A percentile compares a stretch with the other conserved stretches of the same genome.
These are phyloP conservation scores for Neelides sp. DNA, from an alignment of 1,140 invertebrate genomes.

Conservation along the genomic window DNA sequence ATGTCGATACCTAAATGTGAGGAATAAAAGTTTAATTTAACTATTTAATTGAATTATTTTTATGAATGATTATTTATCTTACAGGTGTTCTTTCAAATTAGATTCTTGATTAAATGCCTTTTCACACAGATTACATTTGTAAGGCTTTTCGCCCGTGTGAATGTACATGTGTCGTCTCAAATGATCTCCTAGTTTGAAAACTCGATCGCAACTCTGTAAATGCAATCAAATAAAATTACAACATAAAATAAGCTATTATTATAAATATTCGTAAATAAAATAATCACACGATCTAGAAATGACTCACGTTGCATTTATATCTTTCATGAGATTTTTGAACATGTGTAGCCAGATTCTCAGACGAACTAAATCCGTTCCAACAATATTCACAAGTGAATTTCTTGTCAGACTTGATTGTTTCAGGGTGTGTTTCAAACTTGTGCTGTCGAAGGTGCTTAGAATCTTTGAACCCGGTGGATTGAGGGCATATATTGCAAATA, in stretches of 20 bases:
- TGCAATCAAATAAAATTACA: too few relatives aligned
- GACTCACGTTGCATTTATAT: slow-evolving; percentile 24
- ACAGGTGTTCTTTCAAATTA: slow-evolving; percentile 40
- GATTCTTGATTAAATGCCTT: slow-evolving; percentile 46
- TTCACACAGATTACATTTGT: slow-evolving; percentile 57
- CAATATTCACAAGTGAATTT: slow-evolving; percentile 21
- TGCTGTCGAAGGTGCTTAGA: slow-evolving; percentile 17
- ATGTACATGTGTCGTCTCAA: slow-evolving; percentile 60
- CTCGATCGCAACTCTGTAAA: slow-evolving; percentile 12
- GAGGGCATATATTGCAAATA: slow-evolving; percentile 16
- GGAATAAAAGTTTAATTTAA: background rate
- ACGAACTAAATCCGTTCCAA: slow-evolving; percentile 18
- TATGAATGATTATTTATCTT: background rate
- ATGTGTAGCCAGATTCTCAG: slow-evolving; percentile 13
- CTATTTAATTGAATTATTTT: background rate
- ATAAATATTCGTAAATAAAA: background rate
- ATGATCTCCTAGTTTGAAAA: slow-evolving; percentile 41
- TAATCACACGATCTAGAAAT: background rate
- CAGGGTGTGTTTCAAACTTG: slow-evolving; percentile 12
- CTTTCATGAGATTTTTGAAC: slow-evolving; percentile 17
- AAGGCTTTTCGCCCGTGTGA: slow-evolving; percentile 70
- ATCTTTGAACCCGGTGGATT: slow-evolving; percentile 23
- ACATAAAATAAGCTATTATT: too few relatives aligned
- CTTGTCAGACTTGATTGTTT: slow-evolving; percentile 3
- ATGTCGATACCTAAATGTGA: slow-evolving; percentile 16